These are phyloP conservation scores for Camponotus floridanus DNA, from an alignment of 1,140 invertebrate species.

Conservation along the genomic window DNA sequence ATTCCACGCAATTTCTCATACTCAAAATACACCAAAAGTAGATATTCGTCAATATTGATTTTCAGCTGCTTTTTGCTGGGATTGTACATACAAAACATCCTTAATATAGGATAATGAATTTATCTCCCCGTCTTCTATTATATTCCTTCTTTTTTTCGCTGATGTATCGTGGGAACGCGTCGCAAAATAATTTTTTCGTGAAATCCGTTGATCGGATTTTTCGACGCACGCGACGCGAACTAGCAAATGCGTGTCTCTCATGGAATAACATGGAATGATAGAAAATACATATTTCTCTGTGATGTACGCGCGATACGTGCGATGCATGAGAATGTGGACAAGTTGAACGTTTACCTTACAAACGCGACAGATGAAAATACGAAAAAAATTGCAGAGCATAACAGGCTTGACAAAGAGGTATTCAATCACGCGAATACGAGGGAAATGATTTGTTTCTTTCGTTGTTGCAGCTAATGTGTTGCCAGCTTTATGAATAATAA, in stretches of 20 bases:
- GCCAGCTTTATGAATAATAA: not conserved
- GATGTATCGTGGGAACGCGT: not conserved
- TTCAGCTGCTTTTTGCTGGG: too few species aligned
- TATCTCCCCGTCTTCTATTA: not conserved
- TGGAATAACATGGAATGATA: not conserved
- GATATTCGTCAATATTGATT: too few species aligned
- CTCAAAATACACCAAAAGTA: too few species aligned
- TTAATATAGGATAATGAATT: not conserved
- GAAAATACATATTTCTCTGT: constrained; percentile 27
- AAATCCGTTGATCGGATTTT: not conserved
- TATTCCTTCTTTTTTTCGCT: not conserved
- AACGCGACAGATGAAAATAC: not conserved
- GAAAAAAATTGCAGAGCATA: not conserved
- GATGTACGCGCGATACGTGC: constrained; percentile 15
- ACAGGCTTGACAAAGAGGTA: not conserved
- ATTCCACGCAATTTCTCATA: too few species aligned
- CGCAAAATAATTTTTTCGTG: constrained; percentile 14
- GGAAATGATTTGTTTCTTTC: not conserved
- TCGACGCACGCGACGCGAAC: not conserved
- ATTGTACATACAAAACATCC: too few species aligned
- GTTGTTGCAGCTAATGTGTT: not conserved
- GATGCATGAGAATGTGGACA: not conserved
- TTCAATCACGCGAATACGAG: not conserved
- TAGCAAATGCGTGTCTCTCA: not conserved
- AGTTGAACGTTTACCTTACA: not conserved